A percentile compares a stretch with the other conserved stretches of the same genome.
Evolutionary conservation across 1,140 invertebrate genomes (phyloP).

Genomic region (Pseudobourletiella spinata): DNA sequence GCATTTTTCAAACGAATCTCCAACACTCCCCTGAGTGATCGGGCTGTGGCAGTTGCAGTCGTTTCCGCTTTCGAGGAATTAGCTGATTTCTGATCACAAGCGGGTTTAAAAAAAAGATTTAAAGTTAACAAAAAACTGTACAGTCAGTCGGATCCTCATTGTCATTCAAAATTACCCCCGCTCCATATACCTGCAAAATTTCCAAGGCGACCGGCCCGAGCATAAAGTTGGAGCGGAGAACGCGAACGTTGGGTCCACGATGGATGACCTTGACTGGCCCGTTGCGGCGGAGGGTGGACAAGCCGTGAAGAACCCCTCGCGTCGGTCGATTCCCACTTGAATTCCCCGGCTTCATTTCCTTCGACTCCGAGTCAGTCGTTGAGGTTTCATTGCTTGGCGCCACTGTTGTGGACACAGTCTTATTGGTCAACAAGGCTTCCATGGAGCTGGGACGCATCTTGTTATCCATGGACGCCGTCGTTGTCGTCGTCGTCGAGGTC

Average conservation of each 20-base stretch:
- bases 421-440: neutral
- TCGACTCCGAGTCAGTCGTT: neutral
- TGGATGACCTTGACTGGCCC: conserved; percentile 32
- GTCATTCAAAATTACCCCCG: too few relatives aligned
- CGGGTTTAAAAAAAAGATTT: too few relatives aligned
- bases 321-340: neutral
- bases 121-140: too few relatives aligned
- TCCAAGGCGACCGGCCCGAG: conserved; percentile 34
- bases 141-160: too few relatives aligned
- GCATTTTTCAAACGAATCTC: conserved; percentile 30
- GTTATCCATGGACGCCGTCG: neutral
- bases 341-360: neutral
- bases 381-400: neutral
- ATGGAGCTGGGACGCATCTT: neutral
- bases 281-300: conserved; percentile 25
- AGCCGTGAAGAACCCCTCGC: conserved; percentile 30
- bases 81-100: too few relatives aligned
- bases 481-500: neutral
- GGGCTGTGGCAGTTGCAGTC: conserved; percentile 28
- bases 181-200: too few relatives aligned
- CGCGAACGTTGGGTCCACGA: conserved; percentile 16
- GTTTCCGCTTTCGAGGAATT: neutral
- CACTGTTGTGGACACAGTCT: neutral
- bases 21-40: conserved; percentile 28
- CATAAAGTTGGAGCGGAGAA: conserved; percentile 26